These are phyloP conservation scores for Aphrocallistes beatrix DNA, from an alignment of 37 sponge, comb jelly and placozoan species.

Conservation along the genomic window DNA sequence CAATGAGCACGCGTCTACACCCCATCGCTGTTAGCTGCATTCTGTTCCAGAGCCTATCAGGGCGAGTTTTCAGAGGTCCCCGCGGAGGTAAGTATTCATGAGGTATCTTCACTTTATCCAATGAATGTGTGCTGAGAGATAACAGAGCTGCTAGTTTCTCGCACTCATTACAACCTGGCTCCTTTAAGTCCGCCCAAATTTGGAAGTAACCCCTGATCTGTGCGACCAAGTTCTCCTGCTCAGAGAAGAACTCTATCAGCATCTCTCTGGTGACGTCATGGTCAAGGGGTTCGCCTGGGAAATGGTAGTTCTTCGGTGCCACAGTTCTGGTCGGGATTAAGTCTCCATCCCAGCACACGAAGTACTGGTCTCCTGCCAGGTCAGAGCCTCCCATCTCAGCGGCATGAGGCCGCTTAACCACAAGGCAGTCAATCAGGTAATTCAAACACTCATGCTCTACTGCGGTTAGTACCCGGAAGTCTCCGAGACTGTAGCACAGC, in stretches of 20 bases:
- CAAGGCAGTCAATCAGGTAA: slow-evolving; percentile 66
- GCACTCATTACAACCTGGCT: slow-evolving; percentile 37
- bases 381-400: slow-evolving; percentile 66
- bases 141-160: slow-evolving; percentile 40
- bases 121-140: slow-evolving; percentile 48
- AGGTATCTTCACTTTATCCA: slow-evolving; percentile 30
- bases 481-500: slow-evolving; percentile 60
- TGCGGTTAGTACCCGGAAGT: slow-evolving; percentile 47
- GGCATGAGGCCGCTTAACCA: slow-evolving; percentile 58
- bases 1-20: slow-evolving; percentile 19
- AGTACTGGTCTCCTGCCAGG: slow-evolving; percentile 70
- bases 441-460: slow-evolving; percentile 29
- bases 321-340: slow-evolving; percentile 27
- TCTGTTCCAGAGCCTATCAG: slow-evolving; percentile 32
- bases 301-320: slow-evolving; percentile 47
- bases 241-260: slow-evolving; percentile 44
- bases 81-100: slow-evolving; percentile 28
- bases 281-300: background rate
- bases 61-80: background rate
- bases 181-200: slow-evolving; percentile 51
- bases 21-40: slow-evolving; percentile 34
- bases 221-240: slow-evolving; percentile 34
- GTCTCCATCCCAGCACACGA: slow-evolving; percentile 61
- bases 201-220: slow-evolving; percentile 45
- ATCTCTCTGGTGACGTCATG: background rate